Percentiles rank a stretch among this genome's conserved stretches.
These are phyloP conservation scores for Clarias macrocephalus DNA, from an alignment of 2,113 vertebrate genomes.

Conservation along the genomic window DNA sequence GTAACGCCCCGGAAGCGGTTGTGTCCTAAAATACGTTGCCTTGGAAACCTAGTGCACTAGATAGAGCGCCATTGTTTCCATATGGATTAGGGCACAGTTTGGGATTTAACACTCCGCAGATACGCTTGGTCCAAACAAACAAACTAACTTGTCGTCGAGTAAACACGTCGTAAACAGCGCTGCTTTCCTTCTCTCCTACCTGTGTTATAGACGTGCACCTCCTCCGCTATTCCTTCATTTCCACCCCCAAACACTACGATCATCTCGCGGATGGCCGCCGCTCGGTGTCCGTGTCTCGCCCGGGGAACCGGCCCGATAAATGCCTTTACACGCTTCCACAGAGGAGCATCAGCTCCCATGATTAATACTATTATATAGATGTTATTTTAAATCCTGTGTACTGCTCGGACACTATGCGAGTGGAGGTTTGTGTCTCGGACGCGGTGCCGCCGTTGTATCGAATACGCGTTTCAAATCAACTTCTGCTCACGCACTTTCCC, in stretches of 20 bases:
- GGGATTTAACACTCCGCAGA: neutral
- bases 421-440: neutral
- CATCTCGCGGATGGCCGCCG: constrained; percentile 87
- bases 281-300: constrained; percentile 90
- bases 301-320: constrained; percentile 87
- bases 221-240: constrained; percentile 92
- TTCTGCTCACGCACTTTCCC: neutral
- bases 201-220: constrained; percentile 95
- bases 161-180: no score
- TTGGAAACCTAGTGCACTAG: neutral
- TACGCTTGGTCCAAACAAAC: neutral
- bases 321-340: constrained; percentile 85
- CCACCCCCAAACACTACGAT: constrained; percentile 92
- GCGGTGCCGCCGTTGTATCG: neutral
- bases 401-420: no score
- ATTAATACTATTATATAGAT: neutral
- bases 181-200: constrained; percentile 65
- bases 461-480: constrained; percentile 11
- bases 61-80: neutral
- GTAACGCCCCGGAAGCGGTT: neutral
- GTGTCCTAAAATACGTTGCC: neutral
- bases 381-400: neutral
- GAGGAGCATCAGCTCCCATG: constrained; percentile 73
- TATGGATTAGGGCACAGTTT: neutral
- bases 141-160: neutral